Evolutionary conservation across 2,113 vertebrate species (phyloP).

Genomic region (Urocitellus parryii): DNA sequence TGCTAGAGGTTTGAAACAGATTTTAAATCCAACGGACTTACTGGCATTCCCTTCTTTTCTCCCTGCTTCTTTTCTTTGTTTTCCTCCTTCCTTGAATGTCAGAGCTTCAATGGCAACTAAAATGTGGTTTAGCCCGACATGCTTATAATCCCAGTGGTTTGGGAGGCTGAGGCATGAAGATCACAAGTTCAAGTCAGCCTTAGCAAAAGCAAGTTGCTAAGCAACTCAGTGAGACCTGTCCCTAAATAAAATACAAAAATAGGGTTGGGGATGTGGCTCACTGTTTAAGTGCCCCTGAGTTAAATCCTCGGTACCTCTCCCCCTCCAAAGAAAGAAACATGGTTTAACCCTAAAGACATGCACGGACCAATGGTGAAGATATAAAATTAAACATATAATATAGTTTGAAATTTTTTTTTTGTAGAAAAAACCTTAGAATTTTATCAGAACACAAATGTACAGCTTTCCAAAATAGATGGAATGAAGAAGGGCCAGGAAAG

Average conservation of each 20-base stretch:
- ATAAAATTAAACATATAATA: background rate
- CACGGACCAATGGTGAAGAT: background rate
- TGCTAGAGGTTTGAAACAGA: background rate
- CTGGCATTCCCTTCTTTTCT: background rate
- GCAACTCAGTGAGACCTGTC: no score
- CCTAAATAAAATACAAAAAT: no score
- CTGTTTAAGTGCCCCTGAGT: no score
- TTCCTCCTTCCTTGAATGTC: background rate
- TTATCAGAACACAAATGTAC: background rate
- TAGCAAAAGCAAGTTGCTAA: no score
- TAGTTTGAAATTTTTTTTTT: background rate
- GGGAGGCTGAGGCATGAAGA: no score
- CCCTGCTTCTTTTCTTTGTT: background rate
- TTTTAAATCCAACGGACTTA: slow-evolving; percentile 16
- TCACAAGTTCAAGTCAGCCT: no score
- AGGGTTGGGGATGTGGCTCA: no score
- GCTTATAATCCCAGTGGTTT: no score
- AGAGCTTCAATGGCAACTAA: slow-evolving; percentile 14
- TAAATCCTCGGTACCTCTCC: no score
- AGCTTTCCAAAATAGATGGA: background rate
- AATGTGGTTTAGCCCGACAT: background rate
- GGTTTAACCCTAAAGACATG: background rate
- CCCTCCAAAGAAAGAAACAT: background rate
- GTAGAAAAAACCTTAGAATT: background rate
- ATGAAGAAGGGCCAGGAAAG: background rate